phyloP scores from a whole-genome alignment of 2,888 invertebrate genomes.

The Cephus spinipes region DNA sequence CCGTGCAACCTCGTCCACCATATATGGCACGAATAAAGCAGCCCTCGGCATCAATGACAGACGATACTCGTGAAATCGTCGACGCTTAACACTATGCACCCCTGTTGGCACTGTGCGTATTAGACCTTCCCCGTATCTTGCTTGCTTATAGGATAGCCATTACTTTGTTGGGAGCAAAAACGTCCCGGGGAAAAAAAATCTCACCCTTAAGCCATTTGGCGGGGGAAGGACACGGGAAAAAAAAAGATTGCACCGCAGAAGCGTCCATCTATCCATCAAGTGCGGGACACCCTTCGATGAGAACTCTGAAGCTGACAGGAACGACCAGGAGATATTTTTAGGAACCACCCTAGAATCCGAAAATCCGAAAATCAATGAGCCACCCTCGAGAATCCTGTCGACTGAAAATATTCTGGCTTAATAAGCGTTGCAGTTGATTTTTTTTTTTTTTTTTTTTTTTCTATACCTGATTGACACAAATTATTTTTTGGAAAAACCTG shows the following conservation, averaged over 20 bases:
- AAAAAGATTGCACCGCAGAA: constrained; percentile 22
- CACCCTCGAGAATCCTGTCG: background rate
- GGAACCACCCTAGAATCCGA: background rate
- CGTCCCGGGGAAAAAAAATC: constrained; percentile 13
- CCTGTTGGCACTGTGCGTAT: background rate
- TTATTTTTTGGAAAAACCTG: background rate
- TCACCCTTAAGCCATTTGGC: background rate
- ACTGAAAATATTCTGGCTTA: background rate
- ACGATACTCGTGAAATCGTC: background rate
- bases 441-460: too few relatives aligned
- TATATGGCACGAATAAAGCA: background rate
- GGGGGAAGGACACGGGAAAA: constrained; percentile 14
- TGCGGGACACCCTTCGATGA: constrained; percentile 16
- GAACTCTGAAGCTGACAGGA: background rate
- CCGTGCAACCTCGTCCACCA: background rate
- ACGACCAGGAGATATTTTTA: background rate
- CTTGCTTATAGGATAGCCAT: background rate
- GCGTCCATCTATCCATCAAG: constrained; percentile 26
- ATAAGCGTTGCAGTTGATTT: background rate
- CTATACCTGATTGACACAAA: too few relatives aligned
- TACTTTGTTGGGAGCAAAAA: background rate
- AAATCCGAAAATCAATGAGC: background rate
- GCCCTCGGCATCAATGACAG: background rate
- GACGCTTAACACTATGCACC: background rate
- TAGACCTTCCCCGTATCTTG: background rate